These are phyloP conservation scores for Eudemis profundana DNA, from an alignment of 2,888 invertebrate genomes.

Conservation along the genomic window DNA sequence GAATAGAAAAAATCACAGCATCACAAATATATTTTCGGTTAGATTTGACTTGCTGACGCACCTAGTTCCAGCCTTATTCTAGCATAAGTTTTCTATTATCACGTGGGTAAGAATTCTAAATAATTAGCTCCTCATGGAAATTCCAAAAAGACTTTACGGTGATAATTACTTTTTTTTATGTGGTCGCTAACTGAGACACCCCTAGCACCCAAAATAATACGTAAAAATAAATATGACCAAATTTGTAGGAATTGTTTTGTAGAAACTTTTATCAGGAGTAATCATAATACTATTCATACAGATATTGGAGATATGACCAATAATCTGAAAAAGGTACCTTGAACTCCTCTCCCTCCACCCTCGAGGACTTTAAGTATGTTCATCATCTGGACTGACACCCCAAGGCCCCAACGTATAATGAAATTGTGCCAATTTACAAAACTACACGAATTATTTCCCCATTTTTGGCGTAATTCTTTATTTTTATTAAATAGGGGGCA, in stretches of 20 bases:
- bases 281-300: background rate
- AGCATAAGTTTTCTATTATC: too few species aligned
- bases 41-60: too few species aligned
- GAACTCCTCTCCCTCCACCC: background rate
- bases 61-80: too few species aligned
- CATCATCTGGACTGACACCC: too few species aligned
- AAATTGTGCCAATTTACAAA: background rate
- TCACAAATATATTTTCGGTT: too few species aligned
- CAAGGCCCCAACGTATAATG: too few species aligned
- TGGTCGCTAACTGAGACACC: background rate
- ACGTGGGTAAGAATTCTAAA: too few species aligned
- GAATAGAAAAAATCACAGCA: too few species aligned
- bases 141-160: too few species aligned
- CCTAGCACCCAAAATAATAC: background rate
- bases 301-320: constrained; percentile 2
- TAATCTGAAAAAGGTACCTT: background rate
- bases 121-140: too few species aligned
- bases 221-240: background rate
- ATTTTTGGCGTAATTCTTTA: background rate
- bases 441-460: background rate
- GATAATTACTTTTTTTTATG: background rate
- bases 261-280: background rate
- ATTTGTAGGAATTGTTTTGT: constrained; percentile 4
- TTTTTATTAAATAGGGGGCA: too few species aligned
- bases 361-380: background rate